Conservation (phyloP, 1,140 invertebrate species). For the Drosophila albomicans region DNA sequence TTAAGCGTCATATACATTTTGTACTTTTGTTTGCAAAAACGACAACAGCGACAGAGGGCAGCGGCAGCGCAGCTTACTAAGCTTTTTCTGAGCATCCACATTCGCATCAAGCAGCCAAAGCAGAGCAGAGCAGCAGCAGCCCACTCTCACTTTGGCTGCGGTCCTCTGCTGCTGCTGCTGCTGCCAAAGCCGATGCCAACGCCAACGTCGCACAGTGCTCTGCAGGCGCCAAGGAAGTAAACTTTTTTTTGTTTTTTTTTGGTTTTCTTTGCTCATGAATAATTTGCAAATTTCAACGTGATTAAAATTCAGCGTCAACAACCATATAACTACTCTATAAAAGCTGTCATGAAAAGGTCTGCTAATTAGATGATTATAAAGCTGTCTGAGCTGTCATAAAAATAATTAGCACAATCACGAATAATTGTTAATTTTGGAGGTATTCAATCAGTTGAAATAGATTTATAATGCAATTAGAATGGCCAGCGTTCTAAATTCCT, state of each 20-base stretch:
- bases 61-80: conserved; percentile 74
- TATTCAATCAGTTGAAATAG: background rate
- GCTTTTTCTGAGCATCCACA: conserved; percentile 68
- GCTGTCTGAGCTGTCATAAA: background rate
- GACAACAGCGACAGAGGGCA: conserved; percentile 42
- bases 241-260: background rate
- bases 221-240: conserved; percentile 8
- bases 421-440: background rate
- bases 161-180: conserved; percentile 28
- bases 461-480: background rate
- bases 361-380: background rate
- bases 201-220: conserved; percentile 44
- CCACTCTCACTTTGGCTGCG: conserved; percentile 45
- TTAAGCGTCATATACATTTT: conserved; percentile 47
- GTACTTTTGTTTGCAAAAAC: conserved; percentile 75
- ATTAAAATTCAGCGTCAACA: background rate
- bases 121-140: conserved; percentile 35
- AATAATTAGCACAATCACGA: background rate
- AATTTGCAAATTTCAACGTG: too few species aligned
- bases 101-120: conserved; percentile 23
- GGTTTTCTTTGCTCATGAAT: background rate
- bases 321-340: background rate
- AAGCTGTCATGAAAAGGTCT: background rate
- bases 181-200: conserved; percentile 21
- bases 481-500: conserved; percentile 2